Evolutionary conservation across 2,797 vertebrate genomes (phyloP).

Genomic region (Manis crassicaudata): DNA sequence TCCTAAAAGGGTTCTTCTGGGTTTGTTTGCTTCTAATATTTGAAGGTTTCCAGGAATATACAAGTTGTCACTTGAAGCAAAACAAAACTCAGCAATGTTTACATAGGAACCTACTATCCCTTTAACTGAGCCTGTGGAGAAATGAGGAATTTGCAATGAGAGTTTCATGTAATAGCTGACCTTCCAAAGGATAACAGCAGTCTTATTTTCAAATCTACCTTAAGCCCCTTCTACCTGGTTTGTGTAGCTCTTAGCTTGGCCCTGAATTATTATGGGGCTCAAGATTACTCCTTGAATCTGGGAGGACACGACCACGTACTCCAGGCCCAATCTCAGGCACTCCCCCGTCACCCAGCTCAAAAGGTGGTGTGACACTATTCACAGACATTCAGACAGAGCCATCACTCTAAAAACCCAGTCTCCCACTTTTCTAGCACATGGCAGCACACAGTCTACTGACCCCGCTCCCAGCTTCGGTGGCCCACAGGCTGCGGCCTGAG

Average conservation of each 20-base stretch:
- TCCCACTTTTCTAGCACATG: neutral
- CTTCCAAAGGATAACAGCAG: neutral
- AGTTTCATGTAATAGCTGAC: neutral
- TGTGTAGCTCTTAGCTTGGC: neutral
- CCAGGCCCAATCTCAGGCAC: neutral
- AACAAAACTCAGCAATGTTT: neutral
- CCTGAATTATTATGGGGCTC: neutral
- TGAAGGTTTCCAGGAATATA: neutral
- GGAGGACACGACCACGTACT: neutral
- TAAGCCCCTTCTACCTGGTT: neutral
- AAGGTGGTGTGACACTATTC: neutral
- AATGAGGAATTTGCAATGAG: neutral
- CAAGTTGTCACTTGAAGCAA: neutral
- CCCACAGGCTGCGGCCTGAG: slow-evolving; percentile 83
- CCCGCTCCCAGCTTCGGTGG: slow-evolving; percentile 90
- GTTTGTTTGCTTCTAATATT: slow-evolving; percentile 31
- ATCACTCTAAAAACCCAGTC: neutral
- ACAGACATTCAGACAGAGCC: neutral
- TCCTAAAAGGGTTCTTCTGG: neutral
- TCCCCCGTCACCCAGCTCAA: neutral
- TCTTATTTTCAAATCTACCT: neutral
- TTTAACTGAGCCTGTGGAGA: neutral
- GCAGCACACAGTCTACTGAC: slow-evolving; percentile 83
- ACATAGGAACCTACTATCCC: neutral
- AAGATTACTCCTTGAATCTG: neutral